Evolutionary conservation across 2,797 vertebrate species (phyloP).

Genomic region (Scolopax rusticola): DNA sequence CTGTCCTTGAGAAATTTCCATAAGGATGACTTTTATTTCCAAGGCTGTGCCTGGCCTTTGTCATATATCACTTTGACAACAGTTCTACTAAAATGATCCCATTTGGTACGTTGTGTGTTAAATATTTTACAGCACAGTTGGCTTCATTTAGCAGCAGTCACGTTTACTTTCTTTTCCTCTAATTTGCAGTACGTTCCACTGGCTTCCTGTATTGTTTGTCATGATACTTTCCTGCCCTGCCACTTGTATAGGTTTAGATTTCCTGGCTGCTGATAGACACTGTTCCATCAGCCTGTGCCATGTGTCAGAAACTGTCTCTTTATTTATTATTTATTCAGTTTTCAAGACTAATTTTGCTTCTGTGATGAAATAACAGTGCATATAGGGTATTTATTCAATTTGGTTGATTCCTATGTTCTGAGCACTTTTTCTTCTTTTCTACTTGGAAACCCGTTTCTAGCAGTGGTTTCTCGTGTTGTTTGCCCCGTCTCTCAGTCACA

Average conservation of each 20-base stretch:
- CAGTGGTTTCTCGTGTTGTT: neutral
- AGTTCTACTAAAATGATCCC: constrained; percentile 1
- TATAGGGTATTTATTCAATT: neutral
- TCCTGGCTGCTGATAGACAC: neutral
- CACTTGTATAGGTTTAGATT: neutral
- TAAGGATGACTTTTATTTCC: constrained; percentile 17
- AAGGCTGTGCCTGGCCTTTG: neutral
- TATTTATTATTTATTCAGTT: neutral
- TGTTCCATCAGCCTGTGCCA: neutral
- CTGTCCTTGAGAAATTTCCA: neutral
- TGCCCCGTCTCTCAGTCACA: neutral
- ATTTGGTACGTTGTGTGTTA: constrained; percentile 3
- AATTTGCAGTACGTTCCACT: constrained; percentile 1
- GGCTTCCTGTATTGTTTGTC: neutral
- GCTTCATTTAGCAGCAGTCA: constrained; percentile 37
- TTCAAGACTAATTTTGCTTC: neutral
- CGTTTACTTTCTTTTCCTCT: constrained; percentile 17
- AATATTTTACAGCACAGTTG: constrained; percentile 23
- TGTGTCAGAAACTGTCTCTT: neutral
- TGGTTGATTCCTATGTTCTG: neutral
- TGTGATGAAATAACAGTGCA: neutral
- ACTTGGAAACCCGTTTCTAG: neutral
- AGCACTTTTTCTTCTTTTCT: neutral
- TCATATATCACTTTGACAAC: constrained; percentile 9
- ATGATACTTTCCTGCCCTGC: neutral